Base-by-base conservation (phyloP, 2,797 vertebrate species). In the Malacoraja senta region DNA sequence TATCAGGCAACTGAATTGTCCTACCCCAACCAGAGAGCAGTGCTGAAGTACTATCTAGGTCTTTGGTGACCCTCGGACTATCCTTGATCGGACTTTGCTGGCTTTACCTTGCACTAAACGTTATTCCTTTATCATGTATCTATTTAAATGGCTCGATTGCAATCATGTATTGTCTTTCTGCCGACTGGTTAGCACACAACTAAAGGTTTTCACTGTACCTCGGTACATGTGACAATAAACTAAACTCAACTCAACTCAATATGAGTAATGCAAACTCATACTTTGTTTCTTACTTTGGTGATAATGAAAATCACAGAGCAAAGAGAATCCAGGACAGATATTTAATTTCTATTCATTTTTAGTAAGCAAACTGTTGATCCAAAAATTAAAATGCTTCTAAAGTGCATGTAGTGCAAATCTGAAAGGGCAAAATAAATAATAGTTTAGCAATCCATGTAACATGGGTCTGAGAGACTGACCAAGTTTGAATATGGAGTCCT, bases 321-420 rank as follows among this genome's bases (percentile, higher is more conserved):
- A 88, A 19, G 17, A 65, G 32, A 65, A n/a, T 61, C 53, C 12
- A 35, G 9, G 35, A 74, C 26, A 53, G 7, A 8, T 17, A 44
- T 92, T 26, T 76, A 92, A 26, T 76, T 24, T 13, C 29, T 91
- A 38, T 72, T 91, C 35, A 91, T 74, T 74, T 91, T 76, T 24
- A 58, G 71, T 38, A 76, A 74, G 24, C 71, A 74, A 53, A 3
- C 38, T 58, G 35, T n/a, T 76, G 38, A 38, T 58, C 26, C 71
- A 76, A 76, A 53, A 71, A 44, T 71, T 32, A 72, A 44, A 10
- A 53, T 38, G 29, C 58, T 92, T 92, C 44, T 53, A 53, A 58
- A 92, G 71, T 58, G n/a, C 35, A 44, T 74, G 17, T 19, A 74
- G 7, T 24, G 24, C 71, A 74, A 74, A 74, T 21, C 71, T 35